phyloP scores from a whole-genome alignment of 2,113 vertebrate species.

The Megalops atlanticus region DNA sequence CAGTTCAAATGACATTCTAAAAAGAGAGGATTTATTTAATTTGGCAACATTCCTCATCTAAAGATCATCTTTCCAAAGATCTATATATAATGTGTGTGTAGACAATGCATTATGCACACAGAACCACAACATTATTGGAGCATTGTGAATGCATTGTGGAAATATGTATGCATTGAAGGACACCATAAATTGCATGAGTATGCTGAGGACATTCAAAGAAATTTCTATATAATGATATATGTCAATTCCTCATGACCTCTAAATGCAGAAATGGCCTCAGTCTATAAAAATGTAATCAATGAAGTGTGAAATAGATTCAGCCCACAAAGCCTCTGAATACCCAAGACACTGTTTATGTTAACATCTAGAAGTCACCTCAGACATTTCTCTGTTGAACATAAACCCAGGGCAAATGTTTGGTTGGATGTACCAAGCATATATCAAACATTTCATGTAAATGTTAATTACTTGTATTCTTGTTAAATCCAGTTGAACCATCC shows the following conservation, averaged over 20 bases:
- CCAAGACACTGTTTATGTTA: too few relatives aligned
- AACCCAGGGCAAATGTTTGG: too few relatives aligned
- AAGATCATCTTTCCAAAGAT: constrained; percentile 15
- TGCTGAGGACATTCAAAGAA: neutral
- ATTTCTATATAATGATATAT: neutral
- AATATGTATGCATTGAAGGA: constrained; percentile 3
- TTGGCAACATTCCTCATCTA: constrained; percentile 14
- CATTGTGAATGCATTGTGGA: constrained; percentile 1
- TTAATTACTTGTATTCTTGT: too few relatives aligned
- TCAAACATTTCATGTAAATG: too few relatives aligned
- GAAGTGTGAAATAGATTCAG: neutral
- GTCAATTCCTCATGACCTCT: neutral
- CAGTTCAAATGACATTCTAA: constrained; percentile 16
- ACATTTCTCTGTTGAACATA: too few relatives aligned
- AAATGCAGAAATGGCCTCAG: neutral
- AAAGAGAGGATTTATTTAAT: neutral
- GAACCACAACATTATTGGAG: constrained; percentile 9
- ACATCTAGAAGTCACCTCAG: too few relatives aligned
- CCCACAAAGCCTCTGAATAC: too few relatives aligned
- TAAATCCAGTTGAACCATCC: too few relatives aligned
- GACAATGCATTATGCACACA: constrained; percentile 2
- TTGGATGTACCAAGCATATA: too few relatives aligned
- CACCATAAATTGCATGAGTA: neutral
- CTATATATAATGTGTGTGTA: neutral
- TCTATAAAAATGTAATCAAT: neutral